phyloP scores from a whole-genome alignment of 2,113 vertebrate species.

The Chamaetylas fuelleborni region DNA sequence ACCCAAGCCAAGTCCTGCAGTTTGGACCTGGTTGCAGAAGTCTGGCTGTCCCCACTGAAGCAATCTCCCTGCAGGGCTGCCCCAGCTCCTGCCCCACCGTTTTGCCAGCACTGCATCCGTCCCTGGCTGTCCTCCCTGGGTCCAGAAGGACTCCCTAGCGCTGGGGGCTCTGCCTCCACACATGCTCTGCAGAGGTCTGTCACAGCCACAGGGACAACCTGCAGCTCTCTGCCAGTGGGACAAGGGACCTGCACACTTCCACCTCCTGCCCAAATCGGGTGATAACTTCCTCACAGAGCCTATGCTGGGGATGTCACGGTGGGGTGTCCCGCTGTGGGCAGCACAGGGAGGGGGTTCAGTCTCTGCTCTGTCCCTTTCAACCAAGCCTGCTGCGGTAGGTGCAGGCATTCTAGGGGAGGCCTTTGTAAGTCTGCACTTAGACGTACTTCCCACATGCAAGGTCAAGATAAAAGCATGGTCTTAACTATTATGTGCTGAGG shows the following conservation, averaged over 20 bases:
- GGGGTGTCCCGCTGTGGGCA: fast-evolving
- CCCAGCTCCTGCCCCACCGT: not conserved
- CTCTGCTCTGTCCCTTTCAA: not conserved
- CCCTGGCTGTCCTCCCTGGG: not conserved
- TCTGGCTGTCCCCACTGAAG: not conserved
- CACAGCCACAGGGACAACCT: not conserved
- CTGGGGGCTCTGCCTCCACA: not conserved
- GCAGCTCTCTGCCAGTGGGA: not conserved
- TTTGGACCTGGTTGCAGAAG: not conserved
- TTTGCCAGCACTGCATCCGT: not conserved
- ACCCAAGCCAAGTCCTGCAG: not conserved
- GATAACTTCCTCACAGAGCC: not conserved
- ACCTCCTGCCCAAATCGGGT: fast-evolving
- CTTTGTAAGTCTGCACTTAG: not conserved
- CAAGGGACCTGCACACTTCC: not conserved
- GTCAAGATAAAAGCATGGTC: not conserved
- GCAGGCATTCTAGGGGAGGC: not conserved
- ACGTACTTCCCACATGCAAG: not conserved
- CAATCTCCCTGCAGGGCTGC: not conserved
- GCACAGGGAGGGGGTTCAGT: not conserved
- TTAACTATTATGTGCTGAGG: fast-evolving
- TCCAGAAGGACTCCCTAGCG: fast-evolving
- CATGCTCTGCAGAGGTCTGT: fast-evolving
- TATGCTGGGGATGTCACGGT: not conserved
- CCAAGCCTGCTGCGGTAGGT: not conserved